A percentile compares a stretch with the other conserved stretches of the same genome.
These are phyloP conservation scores for Pseudochirops corinnae DNA, from an alignment of 2,797 vertebrate species.

Conservation along the genomic window DNA sequence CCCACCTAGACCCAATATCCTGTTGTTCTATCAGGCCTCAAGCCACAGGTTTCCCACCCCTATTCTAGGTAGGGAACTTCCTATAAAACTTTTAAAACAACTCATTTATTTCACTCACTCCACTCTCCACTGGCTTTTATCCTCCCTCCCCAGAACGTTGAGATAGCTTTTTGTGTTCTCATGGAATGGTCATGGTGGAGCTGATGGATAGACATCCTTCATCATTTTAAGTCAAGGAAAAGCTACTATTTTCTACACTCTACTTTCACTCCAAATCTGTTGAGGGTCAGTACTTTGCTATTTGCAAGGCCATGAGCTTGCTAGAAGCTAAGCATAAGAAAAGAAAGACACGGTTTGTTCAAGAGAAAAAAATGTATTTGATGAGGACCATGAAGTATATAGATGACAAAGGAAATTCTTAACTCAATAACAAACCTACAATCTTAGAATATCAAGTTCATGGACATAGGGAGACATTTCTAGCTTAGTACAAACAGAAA, in stretches of 20 bases:
- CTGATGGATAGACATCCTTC: no score
- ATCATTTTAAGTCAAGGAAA: neutral
- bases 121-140: neutral
- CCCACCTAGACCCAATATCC: neutral
- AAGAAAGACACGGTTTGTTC: neutral
- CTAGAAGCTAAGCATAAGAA: neutral
- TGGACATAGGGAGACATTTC: neutral
- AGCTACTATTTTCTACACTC: neutral
- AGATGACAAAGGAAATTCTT: neutral
- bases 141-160: neutral
- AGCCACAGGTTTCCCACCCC: no score
- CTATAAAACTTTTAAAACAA: neutral
- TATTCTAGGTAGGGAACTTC: neutral
- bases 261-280: neutral
- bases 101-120: neutral
- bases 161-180: neutral
- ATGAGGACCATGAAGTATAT: neutral
- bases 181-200: neutral
- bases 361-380: neutral
- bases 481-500: neutral
- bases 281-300: neutral
- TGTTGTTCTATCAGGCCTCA: no score
- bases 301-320: neutral
- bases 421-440: neutral
- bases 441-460: neutral